Percentiles rank a stretch among this genome's conserved stretches.
Evolutionary conservation across 2,888 invertebrate genomes (phyloP).

Genomic region (Toxonevra muliebris): DNA sequence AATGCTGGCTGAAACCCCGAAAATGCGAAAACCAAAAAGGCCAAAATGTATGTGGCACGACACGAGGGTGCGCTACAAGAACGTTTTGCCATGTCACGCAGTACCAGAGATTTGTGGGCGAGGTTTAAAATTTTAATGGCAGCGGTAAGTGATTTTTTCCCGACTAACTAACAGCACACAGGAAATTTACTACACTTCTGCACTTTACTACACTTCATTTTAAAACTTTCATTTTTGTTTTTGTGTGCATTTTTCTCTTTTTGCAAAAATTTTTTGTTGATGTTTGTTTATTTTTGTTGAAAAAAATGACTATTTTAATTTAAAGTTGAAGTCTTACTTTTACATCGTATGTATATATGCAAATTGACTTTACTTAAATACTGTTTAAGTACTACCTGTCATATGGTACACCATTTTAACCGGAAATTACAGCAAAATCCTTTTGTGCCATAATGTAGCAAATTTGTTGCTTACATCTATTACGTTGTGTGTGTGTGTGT

Average conservation of each 20-base stretch:
- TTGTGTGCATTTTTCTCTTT: neutral
- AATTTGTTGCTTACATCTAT: no score
- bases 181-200: neutral
- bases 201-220: neutral
- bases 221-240: neutral
- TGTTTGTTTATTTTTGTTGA: neutral
- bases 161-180: neutral
- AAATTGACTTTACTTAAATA: no score
- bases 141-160: slow-evolving; percentile 72
- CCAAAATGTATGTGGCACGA: slow-evolving; percentile 85
- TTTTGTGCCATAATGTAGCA: neutral
- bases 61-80: slow-evolving; percentile 92
- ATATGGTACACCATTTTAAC: neutral
- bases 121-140: slow-evolving; percentile 82
- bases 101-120: slow-evolving; percentile 85
- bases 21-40: slow-evolving; percentile 66
- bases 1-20: no score
- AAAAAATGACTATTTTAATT: no score
- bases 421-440: slow-evolving; percentile 24
- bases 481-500: no score
- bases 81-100: slow-evolving; percentile 86
- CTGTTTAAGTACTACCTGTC: no score
- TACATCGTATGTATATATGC: no score
- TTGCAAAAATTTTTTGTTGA: neutral
- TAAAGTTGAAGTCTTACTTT: no score